These are phyloP conservation scores for Tenualosa thibaudeaui DNA, from an alignment of 2,797 vertebrate genomes.

Conservation along the genomic window DNA sequence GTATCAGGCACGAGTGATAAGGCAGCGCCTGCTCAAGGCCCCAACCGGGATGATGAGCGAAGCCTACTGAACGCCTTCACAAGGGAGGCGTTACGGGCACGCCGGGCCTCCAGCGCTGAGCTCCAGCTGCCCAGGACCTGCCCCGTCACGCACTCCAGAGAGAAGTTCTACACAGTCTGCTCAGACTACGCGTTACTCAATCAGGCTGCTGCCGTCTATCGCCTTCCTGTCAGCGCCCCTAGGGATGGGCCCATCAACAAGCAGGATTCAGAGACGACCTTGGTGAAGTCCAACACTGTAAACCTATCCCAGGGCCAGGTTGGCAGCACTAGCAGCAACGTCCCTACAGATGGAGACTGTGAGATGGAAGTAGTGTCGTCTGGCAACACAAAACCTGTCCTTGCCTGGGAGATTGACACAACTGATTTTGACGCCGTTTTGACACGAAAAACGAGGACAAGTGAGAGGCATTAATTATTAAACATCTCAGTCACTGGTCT, in stretches of 20 bases:
- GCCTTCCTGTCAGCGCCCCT: slow-evolving; percentile 70
- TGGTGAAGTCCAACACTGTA: slow-evolving; percentile 68
- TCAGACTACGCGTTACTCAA: slow-evolving; percentile 97
- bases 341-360: slow-evolving; percentile 78
- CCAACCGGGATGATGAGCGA: slow-evolving; percentile 56
- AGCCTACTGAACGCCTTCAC: slow-evolving; percentile 72
- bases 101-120: slow-evolving; percentile 81
- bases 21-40: slow-evolving; percentile 60
- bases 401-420: slow-evolving; percentile 98
- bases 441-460: slow-evolving; percentile 84
- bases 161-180: slow-evolving; percentile 98
- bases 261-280: slow-evolving; percentile 66
- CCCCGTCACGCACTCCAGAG: slow-evolving; percentile 93
- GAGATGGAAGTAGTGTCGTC: slow-evolving; percentile 79
- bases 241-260: slow-evolving; percentile 67
- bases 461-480: slow-evolving; percentile 66
- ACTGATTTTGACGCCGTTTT: slow-evolving; percentile 86
- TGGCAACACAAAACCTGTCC: slow-evolving; percentile 77
- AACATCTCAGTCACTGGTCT: not conserved
- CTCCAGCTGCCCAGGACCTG: slow-evolving; percentile 91
- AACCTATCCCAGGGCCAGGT: slow-evolving; percentile 67
- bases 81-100: slow-evolving; percentile 65
- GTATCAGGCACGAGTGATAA: slow-evolving; percentile 73
- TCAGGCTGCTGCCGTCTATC: slow-evolving; percentile 85
- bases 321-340: slow-evolving; percentile 65